Base-by-base conservation (phyloP, 2,797 vertebrate species). In the Arrhamphus sclerolepis region DNA sequence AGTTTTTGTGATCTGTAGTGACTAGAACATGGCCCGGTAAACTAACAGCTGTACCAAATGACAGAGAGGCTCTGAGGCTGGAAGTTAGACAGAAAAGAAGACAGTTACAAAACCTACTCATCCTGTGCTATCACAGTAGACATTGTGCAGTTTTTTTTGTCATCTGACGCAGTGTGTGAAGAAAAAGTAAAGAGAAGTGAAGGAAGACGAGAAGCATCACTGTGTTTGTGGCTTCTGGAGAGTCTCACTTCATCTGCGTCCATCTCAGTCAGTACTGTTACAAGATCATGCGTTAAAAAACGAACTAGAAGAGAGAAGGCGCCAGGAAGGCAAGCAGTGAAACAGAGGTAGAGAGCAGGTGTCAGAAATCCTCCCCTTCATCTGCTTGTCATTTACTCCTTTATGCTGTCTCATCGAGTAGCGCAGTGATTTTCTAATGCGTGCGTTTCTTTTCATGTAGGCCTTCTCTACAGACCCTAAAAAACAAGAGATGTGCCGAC, bases 381-480 rank as follows among this genome's bases (percentile, higher is more conserved):
- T 90, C 88, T 89, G 85, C 85, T 84, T 85, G 82, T 87, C 86
- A 81, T 88, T 89, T 88, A 82, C 78, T 85, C 74, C 80, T 87
- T 80, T 82, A 78, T 81, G 84, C 81, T 84, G 55, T 72, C 50
- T 69, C 38, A 18, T 78, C 42, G 72, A 83, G 78, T 77, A 82
- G 81, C 17, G 56, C 67, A 39, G 79, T 65, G 78, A 87, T 85
- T 88, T 89, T 83, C 75, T 78, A 80, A 77, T 46, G 69, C 72
- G 2, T 52, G 46, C 13, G 42, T 81, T 81, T 59, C 59, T 75
- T 42, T 68, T 58, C 68, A 77, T 67, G 29, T 69, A 77, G 79
- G 74, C 76, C 78, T 58, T 44, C 62, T 44, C 62, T 14, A 18
- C 70, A 65, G 24, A 50, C 76, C 70, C 1, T 21, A 72, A 58